phyloP scores from a whole-genome alignment of 1,140 invertebrate genomes.

The Drosophila ironensis region DNA sequence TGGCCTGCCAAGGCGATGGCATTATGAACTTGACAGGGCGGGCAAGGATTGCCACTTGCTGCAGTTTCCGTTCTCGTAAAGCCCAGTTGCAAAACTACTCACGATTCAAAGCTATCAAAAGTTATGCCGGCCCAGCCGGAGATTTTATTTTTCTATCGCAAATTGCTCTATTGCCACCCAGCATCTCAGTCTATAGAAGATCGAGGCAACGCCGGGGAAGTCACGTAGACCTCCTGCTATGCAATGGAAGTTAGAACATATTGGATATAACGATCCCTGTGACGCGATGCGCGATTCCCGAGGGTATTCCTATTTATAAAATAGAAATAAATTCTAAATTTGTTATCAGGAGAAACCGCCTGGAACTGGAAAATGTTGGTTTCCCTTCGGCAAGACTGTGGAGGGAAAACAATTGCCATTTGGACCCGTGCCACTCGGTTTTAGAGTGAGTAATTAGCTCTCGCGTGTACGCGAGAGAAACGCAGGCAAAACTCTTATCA shows the following conservation, averaged over 20 bases:
- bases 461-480: background rate
- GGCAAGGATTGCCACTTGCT: background rate
- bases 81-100: background rate
- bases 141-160: background rate
- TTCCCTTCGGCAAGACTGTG: no score
- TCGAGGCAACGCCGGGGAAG: no score
- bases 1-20: no score
- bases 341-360: background rate
- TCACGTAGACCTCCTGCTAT: slow-evolving; percentile 49
- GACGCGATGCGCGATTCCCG: background rate
- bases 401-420: background rate
- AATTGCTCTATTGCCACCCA: no score
- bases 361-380: no score
- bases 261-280: background rate
- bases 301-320: background rate
- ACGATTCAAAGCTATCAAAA: background rate
- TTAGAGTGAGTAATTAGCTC: slow-evolving; percentile 17
- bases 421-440: slow-evolving; percentile 1
- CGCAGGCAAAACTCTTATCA: slow-evolving; percentile 42
- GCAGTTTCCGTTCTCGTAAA: background rate
- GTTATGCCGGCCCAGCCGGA: slow-evolving; percentile 19
- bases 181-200: no score
- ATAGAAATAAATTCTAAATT: background rate
- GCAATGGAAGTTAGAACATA: background rate
- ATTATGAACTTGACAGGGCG: background rate